Conservation (phyloP, 2,113 vertebrate species). For the Saccopteryx bilineata region DNA sequence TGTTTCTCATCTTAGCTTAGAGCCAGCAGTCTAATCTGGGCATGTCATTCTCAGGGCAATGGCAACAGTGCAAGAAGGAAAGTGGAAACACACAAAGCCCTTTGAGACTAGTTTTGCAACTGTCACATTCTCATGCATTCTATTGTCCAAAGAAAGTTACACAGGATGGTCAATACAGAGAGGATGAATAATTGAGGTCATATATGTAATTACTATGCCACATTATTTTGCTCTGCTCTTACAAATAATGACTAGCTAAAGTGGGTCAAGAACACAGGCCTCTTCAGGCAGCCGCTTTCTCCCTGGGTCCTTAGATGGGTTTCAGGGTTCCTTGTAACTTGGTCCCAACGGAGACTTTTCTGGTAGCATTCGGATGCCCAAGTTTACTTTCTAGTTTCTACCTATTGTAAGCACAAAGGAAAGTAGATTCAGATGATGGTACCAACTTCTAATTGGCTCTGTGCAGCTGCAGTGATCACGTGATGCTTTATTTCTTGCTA, state of each 20-base stretch:
- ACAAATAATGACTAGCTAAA: not conserved
- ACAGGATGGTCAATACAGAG: not conserved
- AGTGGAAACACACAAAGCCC: not conserved
- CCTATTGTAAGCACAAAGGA: slow-evolving; percentile 39
- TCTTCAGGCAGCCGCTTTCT: not conserved
- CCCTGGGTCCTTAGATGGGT: rapidly evolving
- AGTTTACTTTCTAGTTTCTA: slow-evolving; percentile 42
- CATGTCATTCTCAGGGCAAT: not conserved
- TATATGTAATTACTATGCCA: not conserved
- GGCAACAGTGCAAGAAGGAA: not conserved
- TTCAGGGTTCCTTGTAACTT: not conserved
- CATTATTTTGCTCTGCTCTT: not conserved
- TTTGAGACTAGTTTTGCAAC: not conserved
- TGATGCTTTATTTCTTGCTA: slow-evolving; percentile 44
- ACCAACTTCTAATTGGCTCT: slow-evolving; percentile 32
- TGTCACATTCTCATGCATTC: not conserved
- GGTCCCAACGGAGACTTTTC: not conserved
- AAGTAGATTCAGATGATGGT: not conserved
- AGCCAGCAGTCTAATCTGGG: not conserved
- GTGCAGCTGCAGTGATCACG: slow-evolving; percentile 6
- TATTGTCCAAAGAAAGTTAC: not conserved
- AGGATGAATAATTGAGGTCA: not conserved
- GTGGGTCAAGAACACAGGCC: not conserved
- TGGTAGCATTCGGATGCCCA: not conserved
- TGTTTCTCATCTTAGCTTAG: not conserved